Percentiles rank a stretch among this genome's conserved stretches.
Evolutionary conservation across 2,113 vertebrate species (phyloP).

Genomic region (Rhodinocichla rosea): DNA sequence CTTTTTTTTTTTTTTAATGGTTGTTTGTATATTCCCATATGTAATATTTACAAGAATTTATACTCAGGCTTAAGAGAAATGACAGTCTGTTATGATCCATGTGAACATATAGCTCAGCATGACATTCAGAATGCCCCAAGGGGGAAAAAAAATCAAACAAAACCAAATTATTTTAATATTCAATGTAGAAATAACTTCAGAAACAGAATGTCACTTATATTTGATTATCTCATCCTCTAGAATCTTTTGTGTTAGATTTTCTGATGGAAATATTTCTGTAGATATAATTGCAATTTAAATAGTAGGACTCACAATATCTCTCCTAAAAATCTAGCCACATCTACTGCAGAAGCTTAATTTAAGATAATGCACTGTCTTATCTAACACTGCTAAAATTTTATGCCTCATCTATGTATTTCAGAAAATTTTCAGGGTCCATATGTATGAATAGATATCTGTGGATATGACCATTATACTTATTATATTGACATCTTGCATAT

Average conservation of each 20-base stretch:
- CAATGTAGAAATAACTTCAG: neutral
- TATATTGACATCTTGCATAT: neutral
- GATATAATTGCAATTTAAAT: neutral
- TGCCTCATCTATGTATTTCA: accelerated
- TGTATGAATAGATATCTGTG: neutral
- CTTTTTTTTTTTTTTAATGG: neutral
- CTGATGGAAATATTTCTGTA: neutral
- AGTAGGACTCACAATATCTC: accelerated
- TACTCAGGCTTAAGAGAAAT: neutral
- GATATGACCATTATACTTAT: neutral
- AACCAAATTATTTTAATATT: neutral
- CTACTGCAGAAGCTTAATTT: neutral
- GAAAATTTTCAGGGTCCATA: neutral
- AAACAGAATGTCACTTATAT: neutral
- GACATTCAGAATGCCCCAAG: neutral
- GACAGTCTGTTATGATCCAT: neutral
- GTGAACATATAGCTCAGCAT: neutral
- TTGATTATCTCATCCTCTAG: neutral
- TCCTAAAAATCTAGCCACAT: neutral
- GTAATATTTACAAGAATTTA: neutral
- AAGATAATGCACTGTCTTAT: neutral
- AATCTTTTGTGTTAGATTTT: neutral
- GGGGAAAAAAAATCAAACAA: neutral
- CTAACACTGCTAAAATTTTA: neutral
- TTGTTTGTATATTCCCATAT: conserved; percentile 23